Conservation (phyloP, 1,140 invertebrate genomes). For the Ptiloglossa arizonensis region DNA sequence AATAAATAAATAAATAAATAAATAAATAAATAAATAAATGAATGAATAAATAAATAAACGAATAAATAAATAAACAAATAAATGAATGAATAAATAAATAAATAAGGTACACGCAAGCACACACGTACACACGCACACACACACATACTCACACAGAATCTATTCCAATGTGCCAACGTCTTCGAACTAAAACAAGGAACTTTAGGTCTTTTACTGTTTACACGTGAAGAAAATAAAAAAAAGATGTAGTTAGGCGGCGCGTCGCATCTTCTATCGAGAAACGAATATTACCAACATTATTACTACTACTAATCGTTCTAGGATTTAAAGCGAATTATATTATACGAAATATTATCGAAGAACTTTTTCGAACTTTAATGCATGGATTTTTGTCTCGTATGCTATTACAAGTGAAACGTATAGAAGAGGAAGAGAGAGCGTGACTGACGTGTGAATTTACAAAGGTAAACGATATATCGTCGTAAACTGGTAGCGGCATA, state of each 20-base stretch:
- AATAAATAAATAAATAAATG: not conserved
- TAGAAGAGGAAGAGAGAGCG: not conserved
- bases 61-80: not conserved
- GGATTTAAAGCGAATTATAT: slow-evolving; percentile 54
- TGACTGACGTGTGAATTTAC: slow-evolving; percentile 59
- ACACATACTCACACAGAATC: slow-evolving; percentile 51
- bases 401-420: slow-evolving; percentile 52
- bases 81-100: not conserved
- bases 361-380: slow-evolving; percentile 67
- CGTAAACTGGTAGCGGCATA: slow-evolving; percentile 41
- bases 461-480: slow-evolving; percentile 23
- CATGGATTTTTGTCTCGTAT: slow-evolving; percentile 75
- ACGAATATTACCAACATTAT: slow-evolving; percentile 65
- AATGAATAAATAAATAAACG: not conserved
- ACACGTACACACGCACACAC: not conserved
- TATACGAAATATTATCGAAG: slow-evolving; percentile 44
- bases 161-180: slow-evolving; percentile 80
- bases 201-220: slow-evolving; percentile 76
- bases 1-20: not conserved
- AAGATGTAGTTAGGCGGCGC: slow-evolving; percentile 62
- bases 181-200: slow-evolving; percentile 70
- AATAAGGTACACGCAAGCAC: not conserved
- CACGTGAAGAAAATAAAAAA: slow-evolving; percentile 54
- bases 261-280: slow-evolving; percentile 73
- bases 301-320: slow-evolving; percentile 65